Evolutionary conservation across 2,888 invertebrate species (phyloP).

Genomic region (Hirtodrosophila trivittata): DNA sequence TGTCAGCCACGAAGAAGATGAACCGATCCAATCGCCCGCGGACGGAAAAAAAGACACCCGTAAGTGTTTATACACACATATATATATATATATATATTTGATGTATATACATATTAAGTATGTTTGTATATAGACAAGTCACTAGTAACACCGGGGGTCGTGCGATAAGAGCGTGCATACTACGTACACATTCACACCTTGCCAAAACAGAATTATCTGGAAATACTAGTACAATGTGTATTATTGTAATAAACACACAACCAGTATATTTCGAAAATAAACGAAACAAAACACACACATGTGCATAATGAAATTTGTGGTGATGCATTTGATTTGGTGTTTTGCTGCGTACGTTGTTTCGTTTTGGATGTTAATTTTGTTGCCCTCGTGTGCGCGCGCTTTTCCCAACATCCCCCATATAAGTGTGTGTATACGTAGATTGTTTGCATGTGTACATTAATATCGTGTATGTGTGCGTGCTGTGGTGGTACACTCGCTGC

Average conservation of each 20-base stretch:
- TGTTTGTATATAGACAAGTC: slow-evolving; percentile 24
- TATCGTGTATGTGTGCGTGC: slow-evolving; percentile 33
- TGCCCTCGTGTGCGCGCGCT: slow-evolving; percentile 78
- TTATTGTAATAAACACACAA: slow-evolving; percentile 12
- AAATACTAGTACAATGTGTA: slow-evolving; percentile 31
- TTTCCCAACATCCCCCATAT: slow-evolving; percentile 56
- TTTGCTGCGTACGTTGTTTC: slow-evolving; percentile 49
- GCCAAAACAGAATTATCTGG: slow-evolving; percentile 45
- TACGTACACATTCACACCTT: slow-evolving; percentile 10
- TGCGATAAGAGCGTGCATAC: slow-evolving; percentile 67
- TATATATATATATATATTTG: not conserved
- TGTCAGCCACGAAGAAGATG: slow-evolving; percentile 42
- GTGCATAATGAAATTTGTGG: slow-evolving; percentile 12
- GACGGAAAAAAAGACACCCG: slow-evolving; percentile 80
- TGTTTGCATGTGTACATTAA: slow-evolving; percentile 34
- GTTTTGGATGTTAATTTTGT: slow-evolving; percentile 53
- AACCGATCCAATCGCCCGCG: slow-evolving; percentile 37
- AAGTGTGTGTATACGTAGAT: slow-evolving; percentile 31
- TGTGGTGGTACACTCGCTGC: slow-evolving; percentile 50
- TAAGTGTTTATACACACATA: slow-evolving; percentile 61
- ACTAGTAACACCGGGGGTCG: slow-evolving; percentile 75
- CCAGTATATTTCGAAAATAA: slow-evolving; percentile 66
- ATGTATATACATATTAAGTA: not conserved
- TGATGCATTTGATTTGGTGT: slow-evolving; percentile 35
- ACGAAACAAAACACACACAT: slow-evolving; percentile 7